Base-by-base conservation (phyloP, 2,797 vertebrate genomes). In the Cephalopachus bancanus region DNA sequence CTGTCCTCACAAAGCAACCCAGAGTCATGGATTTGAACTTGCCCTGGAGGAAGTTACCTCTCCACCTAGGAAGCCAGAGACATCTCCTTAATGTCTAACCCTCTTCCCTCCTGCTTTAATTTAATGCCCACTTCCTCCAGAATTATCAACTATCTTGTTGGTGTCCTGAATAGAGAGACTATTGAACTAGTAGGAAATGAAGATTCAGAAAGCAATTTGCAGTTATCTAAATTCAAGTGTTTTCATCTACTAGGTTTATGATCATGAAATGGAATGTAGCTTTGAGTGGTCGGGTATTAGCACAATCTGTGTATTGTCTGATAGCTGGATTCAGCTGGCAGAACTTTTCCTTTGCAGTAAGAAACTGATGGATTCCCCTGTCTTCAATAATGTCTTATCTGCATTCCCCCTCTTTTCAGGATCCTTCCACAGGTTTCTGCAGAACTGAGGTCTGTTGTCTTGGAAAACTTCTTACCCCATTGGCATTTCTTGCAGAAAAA, bases 171-270 rank as follows among this genome's bases (percentile, higher is more conserved):
- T 96, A 83, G 95, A 83, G 81, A 97, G 97, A 98, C 98, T 97
- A 98, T 96, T 95, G 96, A 97, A 93, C 96, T 98, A 97, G 97
- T 98, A 89, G 96, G 97, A 97, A 97, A 97, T 96, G 88, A 96
- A 94, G 90, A 37, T 95, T 88, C 89, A 0, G 78, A 97, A 97
- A 96, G 98, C 96, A 97, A 95, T 97, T 97, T 95, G 88, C 95
- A 89, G 96, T 97, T 96, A 96, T 97, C 96, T 95, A 92, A 94
- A 97, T 92, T 0, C 94, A 95, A 94, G 95, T 89, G 1, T 94
- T 94, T 96, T 93, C 89, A 64, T 95, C 89, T 74, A 93, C 93
- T 87, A 69, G 93, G 96, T 86, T 94, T 51, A 24, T 2, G 44
- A 93, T 83, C 9, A 2, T 16, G 0, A 89, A 81, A 64, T 37